Evolutionary conservation across 2,888 invertebrate genomes (phyloP).

Genomic region (Sturmia bella): DNA sequence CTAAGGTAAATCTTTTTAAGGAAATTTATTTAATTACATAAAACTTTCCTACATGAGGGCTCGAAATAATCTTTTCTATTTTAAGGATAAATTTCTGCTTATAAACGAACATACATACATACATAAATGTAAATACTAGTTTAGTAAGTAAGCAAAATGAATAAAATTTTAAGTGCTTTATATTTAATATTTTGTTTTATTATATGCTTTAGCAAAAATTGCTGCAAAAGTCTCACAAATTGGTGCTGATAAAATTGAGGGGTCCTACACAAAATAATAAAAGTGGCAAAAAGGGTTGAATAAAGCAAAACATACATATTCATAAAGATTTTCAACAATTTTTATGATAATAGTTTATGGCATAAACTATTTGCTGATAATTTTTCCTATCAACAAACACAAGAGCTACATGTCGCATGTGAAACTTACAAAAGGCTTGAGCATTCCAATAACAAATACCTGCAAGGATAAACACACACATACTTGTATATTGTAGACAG

Average conservation of each 20-base stretch:
- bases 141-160: not conserved
- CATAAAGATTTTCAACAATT: slow-evolving; percentile 47
- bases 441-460: slow-evolving; percentile 46
- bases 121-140: not conserved
- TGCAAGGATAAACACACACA: slow-evolving; percentile 3
- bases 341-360: slow-evolving; percentile 62
- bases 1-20: slow-evolving; percentile 6
- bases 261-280: too few species aligned
- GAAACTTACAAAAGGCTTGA: slow-evolving; percentile 31
- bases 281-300: not conserved
- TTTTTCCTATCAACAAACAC: slow-evolving; percentile 25
- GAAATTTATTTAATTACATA: slow-evolving; percentile 47
- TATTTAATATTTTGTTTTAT: not conserved
- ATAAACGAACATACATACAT: too few species aligned
- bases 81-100: slow-evolving; percentile 9
- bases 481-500: not conserved
- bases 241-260: slow-evolving; percentile 23
- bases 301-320: not conserved
- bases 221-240: slow-evolving; percentile 25
- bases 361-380: slow-evolving; percentile 63
- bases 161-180: slow-evolving; percentile 35
- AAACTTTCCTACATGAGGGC: slow-evolving; percentile 4
- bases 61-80: slow-evolving; percentile 13
- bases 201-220: not conserved
- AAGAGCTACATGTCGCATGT: slow-evolving; percentile 3